Evolutionary conservation across 2,888 invertebrate species (phyloP), one percentile per base, ranked within the genome.

Genomic region (Nemotelus nigrinus): DNA sequence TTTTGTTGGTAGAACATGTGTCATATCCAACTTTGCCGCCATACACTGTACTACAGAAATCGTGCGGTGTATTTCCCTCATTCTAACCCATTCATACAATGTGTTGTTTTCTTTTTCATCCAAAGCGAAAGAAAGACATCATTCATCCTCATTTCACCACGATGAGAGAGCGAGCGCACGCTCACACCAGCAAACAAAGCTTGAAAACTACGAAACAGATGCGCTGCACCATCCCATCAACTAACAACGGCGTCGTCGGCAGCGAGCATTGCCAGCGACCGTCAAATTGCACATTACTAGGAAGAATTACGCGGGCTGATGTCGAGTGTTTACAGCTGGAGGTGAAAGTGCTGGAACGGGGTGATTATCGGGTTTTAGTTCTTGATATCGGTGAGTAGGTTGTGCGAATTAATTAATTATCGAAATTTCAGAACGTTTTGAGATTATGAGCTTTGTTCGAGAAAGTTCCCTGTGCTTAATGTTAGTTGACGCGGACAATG

Each of bases 271-370:
- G 70, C 70, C 70, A 70, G 53, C 70, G 47, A 53, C 55, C 70
- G 63, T 63, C 74, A 50, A 60, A 47, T 60, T 48, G 39, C 8
- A 39, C 39, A 45, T 48, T 60, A 41, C 63, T n/a, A 60, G 10
- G 60, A 48, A 44, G 25, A 25, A 25, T 25, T 25, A 25, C 44
- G 48, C 74, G 58, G 58, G 6, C 39, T 25, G 10, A 47, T 39
- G 58, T 60, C 60, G 72, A 58, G 47, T 47, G 74, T 47, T 63
- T 55, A 44, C 71, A 71, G 55, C 43, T 55, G 44, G 55, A 47
- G 48, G 57, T 44, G 74, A 74, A 74, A 74, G 74, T 63, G 48
- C 74, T 60, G 60, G 60, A 60, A 48, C 48, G 58, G 5, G 39
- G 5, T 5, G 58, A n/a, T n/a, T 2, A 58, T 10, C n/a, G 39